Conservation (phyloP, 2,113 vertebrate genomes). For the Calypte anna region DNA sequence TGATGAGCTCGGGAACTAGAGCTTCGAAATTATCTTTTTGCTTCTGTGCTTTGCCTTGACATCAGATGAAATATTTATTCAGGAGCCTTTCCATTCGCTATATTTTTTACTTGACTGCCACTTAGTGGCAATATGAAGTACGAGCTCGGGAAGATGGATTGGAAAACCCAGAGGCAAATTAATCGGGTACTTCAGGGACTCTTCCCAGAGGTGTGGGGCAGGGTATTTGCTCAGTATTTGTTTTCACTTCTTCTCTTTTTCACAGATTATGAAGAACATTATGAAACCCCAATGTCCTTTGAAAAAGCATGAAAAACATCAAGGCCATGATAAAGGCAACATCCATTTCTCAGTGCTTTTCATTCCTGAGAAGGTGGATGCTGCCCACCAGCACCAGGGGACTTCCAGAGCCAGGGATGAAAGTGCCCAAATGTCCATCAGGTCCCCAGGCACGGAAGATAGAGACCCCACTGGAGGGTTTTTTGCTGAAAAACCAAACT, state of each 20-base stretch:
- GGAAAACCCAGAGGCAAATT: not conserved
- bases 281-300: not conserved
- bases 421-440: not conserved
- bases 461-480: not conserved
- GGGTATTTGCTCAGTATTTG: not conserved
- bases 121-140: constrained; percentile 68
- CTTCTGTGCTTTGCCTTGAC: not conserved
- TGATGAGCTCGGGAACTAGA: not conserved
- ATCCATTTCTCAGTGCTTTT: fast-evolving
- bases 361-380: not conserved
- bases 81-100: not conserved
- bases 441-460: not conserved
- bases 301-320: not conserved
- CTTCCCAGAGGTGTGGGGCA: not conserved
- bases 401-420: not conserved
- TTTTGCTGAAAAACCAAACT: not conserved
- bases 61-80: not conserved
- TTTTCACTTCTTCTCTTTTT: not conserved
- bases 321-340: not conserved
- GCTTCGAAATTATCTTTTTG: not conserved
- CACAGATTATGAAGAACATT: not conserved
- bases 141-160: not conserved
- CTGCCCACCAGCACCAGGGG: not conserved
- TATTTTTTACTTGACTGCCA: constrained; percentile 80
- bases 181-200: not conserved